Evolutionary conservation across 2,797 vertebrate genomes (phyloP), one percentile per base, ranked within the genome.

Genomic region (Manis crassicaudata): DNA sequence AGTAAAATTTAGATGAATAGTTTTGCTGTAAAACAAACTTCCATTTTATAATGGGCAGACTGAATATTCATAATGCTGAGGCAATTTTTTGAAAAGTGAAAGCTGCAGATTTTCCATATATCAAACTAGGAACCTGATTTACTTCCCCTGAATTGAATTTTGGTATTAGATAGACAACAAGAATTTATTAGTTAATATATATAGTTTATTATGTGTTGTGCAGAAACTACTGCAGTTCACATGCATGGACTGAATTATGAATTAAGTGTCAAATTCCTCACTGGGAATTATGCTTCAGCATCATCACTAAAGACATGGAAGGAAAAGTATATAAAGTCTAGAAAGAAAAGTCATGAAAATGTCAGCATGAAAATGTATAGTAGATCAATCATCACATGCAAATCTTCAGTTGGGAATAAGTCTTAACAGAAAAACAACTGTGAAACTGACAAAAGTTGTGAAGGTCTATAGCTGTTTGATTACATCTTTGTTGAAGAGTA

Each of bases 401-500:
- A 88, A 60, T 90, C 92, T 94, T 79, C 8, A 86, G 80, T 88
- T 80, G 40, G 37, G 97, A 96, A 94, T 65, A 97, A 96, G 56
- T 0, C 87, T 9, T 43, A 93, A 94, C 27, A 89, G 46, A 80
- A 35, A 88, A 96, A 79, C 81, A 89, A 79, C 8, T 95, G 63
- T 73, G 92, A 97, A 37, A 79, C 95, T 95, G 90, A 43, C 68
- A 97, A 94, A 88, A 67, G 80, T 70, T 25, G 82, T 50, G 58
- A 94, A 54, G 17, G 32, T 68, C 62, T 43, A 96, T 60, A 83
- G 43, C 32, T 88, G 4, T 95, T 90, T 65, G 68, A 85, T 75
- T 91, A 94, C 86, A 88, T 94, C 65, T 92, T 96, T 94, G 91
- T 95, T 94, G 5, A 96, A 97, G 12, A 97, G 67, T 72, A 23